Conservation (phyloP, 2,113 vertebrate genomes). For the Tinamus guttatus region DNA sequence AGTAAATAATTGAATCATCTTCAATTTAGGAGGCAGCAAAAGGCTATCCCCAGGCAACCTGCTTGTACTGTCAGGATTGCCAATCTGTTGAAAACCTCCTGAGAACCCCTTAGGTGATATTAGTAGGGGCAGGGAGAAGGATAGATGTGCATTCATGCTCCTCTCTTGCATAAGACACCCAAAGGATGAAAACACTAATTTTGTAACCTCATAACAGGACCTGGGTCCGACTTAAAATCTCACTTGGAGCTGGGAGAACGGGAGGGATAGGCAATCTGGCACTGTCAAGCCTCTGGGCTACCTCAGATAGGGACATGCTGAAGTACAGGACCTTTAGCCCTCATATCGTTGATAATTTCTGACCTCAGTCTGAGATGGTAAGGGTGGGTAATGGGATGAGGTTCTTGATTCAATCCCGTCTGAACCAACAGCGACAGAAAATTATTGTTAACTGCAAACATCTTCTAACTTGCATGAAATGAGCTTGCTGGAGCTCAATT, state of each 20-base stretch:
- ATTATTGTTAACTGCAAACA: not conserved
- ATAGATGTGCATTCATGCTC: not conserved
- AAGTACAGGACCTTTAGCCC: not conserved
- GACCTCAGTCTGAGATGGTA: not conserved
- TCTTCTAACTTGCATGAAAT: not conserved
- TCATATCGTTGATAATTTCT: not conserved
- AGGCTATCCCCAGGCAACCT: not conserved
- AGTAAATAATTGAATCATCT: not conserved
- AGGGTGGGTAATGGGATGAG: not conserved
- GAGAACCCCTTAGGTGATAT: not conserved
- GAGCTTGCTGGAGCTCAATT: not conserved
- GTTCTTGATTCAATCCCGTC: not conserved
- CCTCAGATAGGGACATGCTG: accelerated
- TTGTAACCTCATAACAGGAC: not conserved
- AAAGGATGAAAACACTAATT: not conserved
- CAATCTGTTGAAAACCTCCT: not conserved
- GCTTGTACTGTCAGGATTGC: not conserved
- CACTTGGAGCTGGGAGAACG: not conserved
- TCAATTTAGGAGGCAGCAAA: not conserved
- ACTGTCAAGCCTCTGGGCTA: not conserved
- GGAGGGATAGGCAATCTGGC: not conserved
- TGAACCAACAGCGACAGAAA: not conserved
- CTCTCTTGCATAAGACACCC: accelerated
- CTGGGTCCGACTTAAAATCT: not conserved
- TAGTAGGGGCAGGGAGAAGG: accelerated